These are phyloP conservation scores for Chrysolina haemoptera DNA, from an alignment of 2,888 invertebrate species.

Conservation along the genomic window DNA sequence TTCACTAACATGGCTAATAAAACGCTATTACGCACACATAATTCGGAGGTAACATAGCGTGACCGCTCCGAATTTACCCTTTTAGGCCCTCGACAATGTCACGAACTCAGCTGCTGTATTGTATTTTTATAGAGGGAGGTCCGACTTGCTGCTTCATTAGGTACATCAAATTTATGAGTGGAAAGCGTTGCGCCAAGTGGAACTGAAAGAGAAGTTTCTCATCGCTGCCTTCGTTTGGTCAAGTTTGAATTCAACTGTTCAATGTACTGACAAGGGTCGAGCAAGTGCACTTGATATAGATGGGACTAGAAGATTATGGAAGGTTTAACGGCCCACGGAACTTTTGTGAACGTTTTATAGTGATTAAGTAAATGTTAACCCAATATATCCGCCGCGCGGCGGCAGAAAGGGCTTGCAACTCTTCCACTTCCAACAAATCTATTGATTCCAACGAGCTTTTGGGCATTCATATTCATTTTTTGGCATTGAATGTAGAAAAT, in stretches of 20 bases:
- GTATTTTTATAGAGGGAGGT: constrained; percentile 44
- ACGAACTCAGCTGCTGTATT: constrained; percentile 44
- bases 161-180: constrained; percentile 26
- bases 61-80: constrained; percentile 44
- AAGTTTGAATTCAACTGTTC: constrained; percentile 9
- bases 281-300: constrained; percentile 4
- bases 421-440: not conserved
- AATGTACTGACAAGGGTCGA: constrained; percentile 8
- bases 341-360: not conserved
- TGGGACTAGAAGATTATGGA: not conserved
- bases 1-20: constrained; percentile 32
- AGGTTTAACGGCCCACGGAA: not conserved
- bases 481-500: too few relatives aligned
- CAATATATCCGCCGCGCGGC: not conserved
- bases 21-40: constrained; percentile 41
- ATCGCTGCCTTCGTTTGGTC: constrained; percentile 5
- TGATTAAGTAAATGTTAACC: not conserved
- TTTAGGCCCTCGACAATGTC: constrained; percentile 42
- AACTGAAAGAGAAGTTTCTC: constrained; percentile 11
- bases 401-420: not conserved
- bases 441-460: too few relatives aligned
- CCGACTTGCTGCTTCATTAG: constrained; percentile 41
- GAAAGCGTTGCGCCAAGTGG: constrained; percentile 22
- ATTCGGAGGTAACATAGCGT: constrained; percentile 41
- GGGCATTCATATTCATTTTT: too few relatives aligned